Base-by-base conservation (phyloP, 2,113 vertebrate species). In the Ceratotherium simum region DNA sequence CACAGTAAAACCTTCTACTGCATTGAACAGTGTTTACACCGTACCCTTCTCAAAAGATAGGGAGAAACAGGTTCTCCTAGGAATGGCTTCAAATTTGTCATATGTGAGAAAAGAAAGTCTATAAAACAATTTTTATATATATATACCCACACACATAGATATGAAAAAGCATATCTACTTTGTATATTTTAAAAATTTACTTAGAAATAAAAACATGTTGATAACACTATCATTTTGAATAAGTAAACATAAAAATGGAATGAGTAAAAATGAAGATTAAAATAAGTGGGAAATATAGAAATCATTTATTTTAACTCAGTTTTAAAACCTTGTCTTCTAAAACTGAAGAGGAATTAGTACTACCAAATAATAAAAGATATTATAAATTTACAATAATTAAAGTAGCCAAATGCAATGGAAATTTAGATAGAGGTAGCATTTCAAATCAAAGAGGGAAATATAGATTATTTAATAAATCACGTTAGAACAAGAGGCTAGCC, bases 241-340 rank as follows among this genome's bases (percentile, higher is more conserved):
- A 95, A 76, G n/a, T 18, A 76, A 87, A 81, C n/a, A 79, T n/a
- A 69, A 91, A 93, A 88, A 64, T 65, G 3, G 7, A 92, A 60
- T 75, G 27, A 95, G 78, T 82, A 65, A 90, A 95, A 60, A 90
- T 69, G 21, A 90, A 95, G 16, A 72, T 58, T 60, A 87, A 97
- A 84, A 67, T 86, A 94, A 48, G 20, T 48, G 33, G 11, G 29
- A 82, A 90, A 56, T 83, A 93, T 0, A 78, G 10, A 91, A 90
- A 72, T 31, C 8, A 6, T 60, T 96, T 70, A 79, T 70, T 90
- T 67, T 91, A 75, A 83, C 56, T 91, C 33, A 85, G 21, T 79
- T 96, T 91, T 69, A 72, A 91, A 95, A 89, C 5, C 36, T 5
- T 89, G 82, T 81, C 64, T 97, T 91, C 65, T 89, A 96, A 93